phyloP scores from a whole-genome alignment of 2,113 vertebrate genomes.

The Ia io region DNA sequence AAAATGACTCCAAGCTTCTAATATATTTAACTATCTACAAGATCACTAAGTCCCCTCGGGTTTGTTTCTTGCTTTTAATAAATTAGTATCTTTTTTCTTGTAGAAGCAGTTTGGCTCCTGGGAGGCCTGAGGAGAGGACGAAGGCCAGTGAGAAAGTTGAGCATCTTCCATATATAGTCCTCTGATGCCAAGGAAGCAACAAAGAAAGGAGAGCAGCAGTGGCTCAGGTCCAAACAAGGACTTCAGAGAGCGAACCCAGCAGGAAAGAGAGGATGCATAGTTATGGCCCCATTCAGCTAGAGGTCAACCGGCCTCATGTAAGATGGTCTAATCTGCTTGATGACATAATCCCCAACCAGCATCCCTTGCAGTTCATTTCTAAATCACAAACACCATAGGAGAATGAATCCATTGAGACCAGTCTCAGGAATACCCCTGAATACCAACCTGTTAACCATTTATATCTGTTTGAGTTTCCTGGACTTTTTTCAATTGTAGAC shows the following conservation, averaged over 20 bases:
- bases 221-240: background rate
- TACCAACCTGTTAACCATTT: background rate
- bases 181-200: background rate
- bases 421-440: background rate
- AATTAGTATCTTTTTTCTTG: conserved; percentile 15
- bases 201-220: background rate
- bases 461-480: background rate
- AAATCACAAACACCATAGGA: background rate
- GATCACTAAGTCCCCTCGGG: background rate
- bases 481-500: background rate
- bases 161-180: background rate
- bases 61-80: conserved; percentile 48
- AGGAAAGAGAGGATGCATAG: background rate
- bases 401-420: background rate
- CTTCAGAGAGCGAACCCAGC: background rate
- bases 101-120: background rate
- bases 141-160: background rate
- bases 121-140: background rate
- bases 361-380: background rate
- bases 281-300: too few relatives aligned
- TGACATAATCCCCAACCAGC: background rate
- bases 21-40: conserved; percentile 17
- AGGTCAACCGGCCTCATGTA: background rate
- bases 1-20: conserved; percentile 46
- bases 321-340: background rate